Percentiles rank a stretch among this genome's conserved stretches.
Evolutionary conservation across 2,797 vertebrate genomes (phyloP).

Genomic region (Phalanger gymnotis): DNA sequence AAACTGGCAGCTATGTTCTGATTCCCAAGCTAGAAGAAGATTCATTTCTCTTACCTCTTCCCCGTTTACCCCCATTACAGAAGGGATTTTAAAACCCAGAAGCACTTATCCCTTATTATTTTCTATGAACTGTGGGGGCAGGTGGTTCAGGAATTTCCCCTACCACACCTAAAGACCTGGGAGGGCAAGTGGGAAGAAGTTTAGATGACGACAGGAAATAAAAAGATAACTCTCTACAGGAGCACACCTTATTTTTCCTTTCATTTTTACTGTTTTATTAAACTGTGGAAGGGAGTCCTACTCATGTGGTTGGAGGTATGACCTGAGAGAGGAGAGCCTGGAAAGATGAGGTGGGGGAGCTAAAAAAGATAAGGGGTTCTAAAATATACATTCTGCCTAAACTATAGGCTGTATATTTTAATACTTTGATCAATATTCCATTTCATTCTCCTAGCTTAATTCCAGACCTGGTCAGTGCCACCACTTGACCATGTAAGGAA

Average conservation of each 20-base stretch:
- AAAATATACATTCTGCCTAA: background rate
- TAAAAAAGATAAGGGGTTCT: background rate
- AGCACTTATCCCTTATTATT: background rate
- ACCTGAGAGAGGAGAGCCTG: background rate
- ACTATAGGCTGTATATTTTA: background rate
- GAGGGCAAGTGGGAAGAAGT: background rate
- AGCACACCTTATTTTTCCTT: background rate
- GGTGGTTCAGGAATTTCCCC: background rate
- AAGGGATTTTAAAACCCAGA: background rate
- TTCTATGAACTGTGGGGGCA: background rate
- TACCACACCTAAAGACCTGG: background rate
- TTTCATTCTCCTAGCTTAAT: background rate
- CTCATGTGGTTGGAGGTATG: background rate
- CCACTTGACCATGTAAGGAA: background rate
- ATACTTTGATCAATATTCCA: background rate
- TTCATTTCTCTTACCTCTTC: background rate
- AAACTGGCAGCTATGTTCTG: background rate
- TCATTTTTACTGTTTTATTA: background rate
- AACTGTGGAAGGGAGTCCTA: background rate
- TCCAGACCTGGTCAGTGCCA: background rate
- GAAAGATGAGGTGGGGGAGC: background rate
- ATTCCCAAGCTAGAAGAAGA: background rate
- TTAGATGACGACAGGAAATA: background rate
- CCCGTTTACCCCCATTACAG: background rate
- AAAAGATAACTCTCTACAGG: background rate